phyloP scores from a whole-genome alignment of 2,888 invertebrate genomes.

The Mystacides longicornis region DNA sequence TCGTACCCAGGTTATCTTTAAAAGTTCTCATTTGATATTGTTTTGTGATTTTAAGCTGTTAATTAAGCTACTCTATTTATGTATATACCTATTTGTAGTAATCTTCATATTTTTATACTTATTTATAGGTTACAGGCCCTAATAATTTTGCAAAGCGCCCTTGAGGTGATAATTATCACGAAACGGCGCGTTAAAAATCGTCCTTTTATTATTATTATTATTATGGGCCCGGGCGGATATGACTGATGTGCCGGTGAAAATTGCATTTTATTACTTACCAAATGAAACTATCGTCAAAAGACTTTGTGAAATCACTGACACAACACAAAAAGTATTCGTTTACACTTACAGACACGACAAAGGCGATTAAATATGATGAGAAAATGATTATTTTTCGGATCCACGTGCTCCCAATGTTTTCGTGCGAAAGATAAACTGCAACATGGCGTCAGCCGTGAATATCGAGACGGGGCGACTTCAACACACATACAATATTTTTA shows the following conservation, averaged over 20 bases:
- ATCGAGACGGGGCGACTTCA: constrained; percentile 8
- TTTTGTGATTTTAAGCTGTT: no score
- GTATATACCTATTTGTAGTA: no score
- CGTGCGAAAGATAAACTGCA: constrained; percentile 53
- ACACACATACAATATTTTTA: neutral
- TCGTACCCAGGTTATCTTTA: no score
- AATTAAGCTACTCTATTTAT: no score
- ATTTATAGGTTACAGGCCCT: no score
- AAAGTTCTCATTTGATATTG: no score
- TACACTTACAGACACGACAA: constrained; percentile 9
- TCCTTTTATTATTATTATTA: no score
- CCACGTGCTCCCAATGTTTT: constrained; percentile 69
- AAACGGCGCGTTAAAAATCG: no score
- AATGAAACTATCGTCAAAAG: constrained; percentile 4
- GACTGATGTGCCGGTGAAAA: constrained; percentile 14
- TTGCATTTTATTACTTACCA: constrained; percentile 18
- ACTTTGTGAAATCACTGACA: constrained; percentile 18
- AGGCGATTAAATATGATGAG: constrained; percentile 25
- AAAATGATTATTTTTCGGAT: constrained; percentile 31
- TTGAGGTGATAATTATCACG: no score
- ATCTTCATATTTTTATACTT: no score
- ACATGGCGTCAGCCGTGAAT: constrained; percentile 49
- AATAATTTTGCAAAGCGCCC: no score
- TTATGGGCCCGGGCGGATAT: constrained; percentile 10
- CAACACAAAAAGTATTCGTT: constrained; percentile 11